Base-by-base conservation (phyloP, 2,113 vertebrate genomes). In the Gambusia holbrooki region DNA sequence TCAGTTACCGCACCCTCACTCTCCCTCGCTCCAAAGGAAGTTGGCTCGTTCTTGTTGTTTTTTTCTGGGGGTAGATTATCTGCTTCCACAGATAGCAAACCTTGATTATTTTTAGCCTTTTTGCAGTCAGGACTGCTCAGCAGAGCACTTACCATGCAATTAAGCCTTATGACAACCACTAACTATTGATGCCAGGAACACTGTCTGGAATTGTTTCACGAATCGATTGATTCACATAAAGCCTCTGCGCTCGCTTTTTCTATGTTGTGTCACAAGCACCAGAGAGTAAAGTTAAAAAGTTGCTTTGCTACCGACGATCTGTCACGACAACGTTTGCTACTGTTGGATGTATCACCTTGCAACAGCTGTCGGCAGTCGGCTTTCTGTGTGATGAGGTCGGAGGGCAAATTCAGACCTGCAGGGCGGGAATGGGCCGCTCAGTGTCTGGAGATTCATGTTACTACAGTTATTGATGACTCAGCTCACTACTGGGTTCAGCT, bases 31-130 rank as follows among this genome's bases (percentile, higher is more conserved):
- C 76, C 73, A 88, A 84, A 93, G 93, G 93, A 95, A 93, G 90
- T 91, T 63, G 84, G 66, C 76, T 71, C 80, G 77, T 73, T 84
- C 81, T 88, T 90, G 87, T 91, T 93, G 92, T 93, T 94, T 88
- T 93, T 94, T 91, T 91, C 83, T 76, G 81, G 85, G 87, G 81
- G 82, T 81, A 81, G 79, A 88, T 92, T 88, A 87, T 89, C 67
- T 72, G 90, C 88, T 69, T 83, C 85, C 64, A 29, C 74, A 90
- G 93, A 94, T 93, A 83, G 79, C 74, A 76, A 76, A 51, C 81
- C 32, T 10, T 82, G 85, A 91, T 92, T 87, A 80, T 89, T 82
- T 87, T 78, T 72, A 19, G 0, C 74, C 73, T 54, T 77, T 58
- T 9, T 58, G 22, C 35, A 66, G 77, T 77, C 27, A 33, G 45